Evolutionary conservation across 2,113 vertebrate species (phyloP).

Genomic region (Melospiza georgiana): DNA sequence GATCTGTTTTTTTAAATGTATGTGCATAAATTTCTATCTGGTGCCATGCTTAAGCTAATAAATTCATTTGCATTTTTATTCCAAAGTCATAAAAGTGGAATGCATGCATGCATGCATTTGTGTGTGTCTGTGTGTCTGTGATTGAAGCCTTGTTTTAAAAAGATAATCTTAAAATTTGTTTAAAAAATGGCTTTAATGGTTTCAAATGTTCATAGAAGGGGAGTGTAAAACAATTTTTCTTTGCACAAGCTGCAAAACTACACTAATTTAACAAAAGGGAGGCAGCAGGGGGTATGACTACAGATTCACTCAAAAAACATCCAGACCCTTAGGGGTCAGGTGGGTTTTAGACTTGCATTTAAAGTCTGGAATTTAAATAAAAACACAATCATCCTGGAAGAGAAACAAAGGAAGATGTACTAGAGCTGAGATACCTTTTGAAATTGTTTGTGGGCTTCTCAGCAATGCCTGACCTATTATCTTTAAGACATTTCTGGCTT

Average conservation of each 20-base stretch:
- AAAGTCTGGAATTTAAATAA: constrained; percentile 41
- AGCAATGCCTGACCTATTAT: neutral
- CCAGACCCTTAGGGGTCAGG: neutral
- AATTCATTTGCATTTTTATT: constrained; percentile 82
- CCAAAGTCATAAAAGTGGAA: constrained; percentile 70
- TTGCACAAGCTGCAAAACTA: constrained; percentile 3
- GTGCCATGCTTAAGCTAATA: constrained; percentile 76
- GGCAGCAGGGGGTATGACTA: neutral
- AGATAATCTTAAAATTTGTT: constrained; percentile 50
- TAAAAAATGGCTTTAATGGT: constrained; percentile 36
- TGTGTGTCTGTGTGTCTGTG: neutral
- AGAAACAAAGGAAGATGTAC: neutral
- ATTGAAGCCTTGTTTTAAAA: constrained; percentile 43
- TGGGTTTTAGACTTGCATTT: neutral
- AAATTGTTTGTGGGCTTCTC: neutral
- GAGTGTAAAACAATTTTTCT: neutral
- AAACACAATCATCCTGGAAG: constrained; percentile 8
- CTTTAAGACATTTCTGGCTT: constrained; percentile 1
- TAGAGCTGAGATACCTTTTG: neutral
- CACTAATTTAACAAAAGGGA: constrained; percentile 36
- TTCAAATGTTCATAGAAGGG: constrained; percentile 24
- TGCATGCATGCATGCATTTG: neutral
- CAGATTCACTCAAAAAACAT: constrained; percentile 13
- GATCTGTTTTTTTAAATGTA: constrained; percentile 76
- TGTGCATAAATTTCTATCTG: constrained; percentile 82